Conservation (phyloP, 2,113 vertebrate genomes). For the Cheirogaleus medius region DNA sequence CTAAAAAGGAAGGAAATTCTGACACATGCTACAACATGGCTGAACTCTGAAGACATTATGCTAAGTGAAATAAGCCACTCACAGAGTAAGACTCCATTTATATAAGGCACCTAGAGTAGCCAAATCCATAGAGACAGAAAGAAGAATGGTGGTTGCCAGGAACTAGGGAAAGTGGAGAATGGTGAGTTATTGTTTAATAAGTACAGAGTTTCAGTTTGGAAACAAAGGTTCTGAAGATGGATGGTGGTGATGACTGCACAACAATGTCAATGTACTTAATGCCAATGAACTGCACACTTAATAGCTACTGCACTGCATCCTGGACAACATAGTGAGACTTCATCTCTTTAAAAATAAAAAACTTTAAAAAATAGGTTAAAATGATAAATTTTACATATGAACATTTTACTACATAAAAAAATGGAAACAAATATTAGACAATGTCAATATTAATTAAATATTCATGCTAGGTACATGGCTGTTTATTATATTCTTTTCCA, state of each 20-base stretch:
- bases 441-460: slow-evolving; percentile 1
- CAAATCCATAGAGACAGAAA: background rate
- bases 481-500: background rate
- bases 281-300: background rate
- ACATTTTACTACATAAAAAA: background rate
- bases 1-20: slow-evolving; percentile 18
- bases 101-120: background rate
- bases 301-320: background rate
- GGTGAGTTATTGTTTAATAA: background rate
- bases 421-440: background rate
- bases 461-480: background rate
- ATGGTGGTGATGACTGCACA: background rate
- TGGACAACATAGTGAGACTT: background rate
- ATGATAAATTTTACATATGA: background rate
- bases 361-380: background rate
- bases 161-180: background rate
- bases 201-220: background rate
- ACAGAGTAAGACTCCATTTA: background rate
- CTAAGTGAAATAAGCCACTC: background rate
- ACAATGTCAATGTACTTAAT: background rate
- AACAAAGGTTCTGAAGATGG: background rate
- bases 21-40: background rate
- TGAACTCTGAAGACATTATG: background rate
- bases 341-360: background rate
- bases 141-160: background rate